Evolutionary conservation across 2,888 invertebrate genomes (phyloP).

Genomic region (Xestia c-nigrum): DNA sequence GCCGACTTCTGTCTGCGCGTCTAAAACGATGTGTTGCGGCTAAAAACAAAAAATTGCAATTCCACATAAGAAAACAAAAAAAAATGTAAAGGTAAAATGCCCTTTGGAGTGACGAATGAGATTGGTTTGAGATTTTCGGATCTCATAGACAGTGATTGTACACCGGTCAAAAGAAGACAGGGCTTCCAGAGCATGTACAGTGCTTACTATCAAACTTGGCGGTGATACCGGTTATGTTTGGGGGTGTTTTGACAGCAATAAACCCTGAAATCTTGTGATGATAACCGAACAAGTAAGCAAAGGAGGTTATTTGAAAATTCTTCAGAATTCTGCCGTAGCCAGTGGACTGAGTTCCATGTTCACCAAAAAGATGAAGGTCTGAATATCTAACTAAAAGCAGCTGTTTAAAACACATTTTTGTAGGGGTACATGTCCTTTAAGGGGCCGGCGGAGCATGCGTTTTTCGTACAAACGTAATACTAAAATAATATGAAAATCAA

Average conservation of each 20-base stretch:
- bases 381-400: no score
- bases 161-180: background rate
- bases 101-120: background rate
- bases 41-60: background rate
- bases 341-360: no score
- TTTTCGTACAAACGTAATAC: no score
- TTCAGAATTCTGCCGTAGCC: no score
- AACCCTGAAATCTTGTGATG: no score
- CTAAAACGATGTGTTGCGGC: background rate
- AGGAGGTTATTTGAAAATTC: no score
- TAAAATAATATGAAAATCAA: no score
- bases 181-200: background rate
- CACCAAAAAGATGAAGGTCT: no score
- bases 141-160: background rate
- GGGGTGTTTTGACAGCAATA: background rate
- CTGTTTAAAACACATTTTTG: no score
- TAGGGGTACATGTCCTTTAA: no score
- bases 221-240: background rate
- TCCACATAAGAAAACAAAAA: background rate
- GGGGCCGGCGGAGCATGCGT: no score
- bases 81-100: background rate
- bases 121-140: background rate
- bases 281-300: background rate
- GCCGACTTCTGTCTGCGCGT: background rate
- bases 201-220: background rate